Percentiles rank a stretch among this genome's conserved stretches.
Conservation (phyloP, 2,797 vertebrate genomes). For the Lophotriccus pileatus region DNA sequence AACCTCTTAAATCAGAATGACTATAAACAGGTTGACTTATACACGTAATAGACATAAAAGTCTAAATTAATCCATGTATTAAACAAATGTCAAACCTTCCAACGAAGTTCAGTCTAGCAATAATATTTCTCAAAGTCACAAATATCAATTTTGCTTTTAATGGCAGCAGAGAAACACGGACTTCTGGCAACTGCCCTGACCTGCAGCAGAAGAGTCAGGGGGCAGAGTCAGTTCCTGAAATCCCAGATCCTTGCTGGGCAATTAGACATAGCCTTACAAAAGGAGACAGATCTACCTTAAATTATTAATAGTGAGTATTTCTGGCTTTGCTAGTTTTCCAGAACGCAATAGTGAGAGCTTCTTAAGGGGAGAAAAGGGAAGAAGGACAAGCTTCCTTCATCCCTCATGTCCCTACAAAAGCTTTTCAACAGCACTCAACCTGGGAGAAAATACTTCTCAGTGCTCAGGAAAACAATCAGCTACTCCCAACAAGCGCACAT, state of each 20-base stretch:
- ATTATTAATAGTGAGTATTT: not conserved
- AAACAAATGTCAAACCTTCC: not conserved
- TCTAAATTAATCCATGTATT: not conserved
- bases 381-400: not conserved
- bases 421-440: slow-evolving; percentile 37
- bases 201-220: not conserved
- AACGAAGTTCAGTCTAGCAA: not conserved
- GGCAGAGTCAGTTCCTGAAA: not conserved
- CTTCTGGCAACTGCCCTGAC: slow-evolving; percentile 17
- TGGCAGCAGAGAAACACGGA: slow-evolving; percentile 10
- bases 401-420: not conserved
- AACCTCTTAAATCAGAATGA: not conserved
- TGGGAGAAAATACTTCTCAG: not conserved
- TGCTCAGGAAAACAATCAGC: not conserved
- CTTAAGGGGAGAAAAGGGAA: not conserved
- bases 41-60: not conserved
- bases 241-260: not conserved
- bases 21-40: not conserved
- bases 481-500: not conserved
- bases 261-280: not conserved
- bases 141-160: slow-evolving; percentile 32
- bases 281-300: not conserved
- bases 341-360: not conserved
- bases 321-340: not conserved
- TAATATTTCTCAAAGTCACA: slow-evolving; percentile 20